phyloP scores from a whole-genome alignment of 2,797 vertebrate species.

The Trachops cirrhosus region DNA sequence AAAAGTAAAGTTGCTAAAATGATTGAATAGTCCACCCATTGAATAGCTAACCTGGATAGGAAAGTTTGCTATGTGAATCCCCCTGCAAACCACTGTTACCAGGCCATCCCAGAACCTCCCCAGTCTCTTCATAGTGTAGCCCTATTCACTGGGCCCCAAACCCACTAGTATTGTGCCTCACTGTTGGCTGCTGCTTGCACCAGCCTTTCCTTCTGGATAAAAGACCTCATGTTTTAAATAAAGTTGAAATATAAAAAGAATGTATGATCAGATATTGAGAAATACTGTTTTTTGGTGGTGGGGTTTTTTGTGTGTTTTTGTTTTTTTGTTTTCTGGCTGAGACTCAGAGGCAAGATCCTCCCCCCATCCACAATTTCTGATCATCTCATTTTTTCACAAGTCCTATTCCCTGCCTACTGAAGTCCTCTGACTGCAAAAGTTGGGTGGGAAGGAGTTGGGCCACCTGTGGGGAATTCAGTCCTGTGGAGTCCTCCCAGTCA shows the following conservation, averaged over 20 bases:
- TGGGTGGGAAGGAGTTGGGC: background rate
- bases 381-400: background rate
- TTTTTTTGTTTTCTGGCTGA: background rate
- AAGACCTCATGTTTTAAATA: slow-evolving; percentile 42
- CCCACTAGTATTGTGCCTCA: background rate
- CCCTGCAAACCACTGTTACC: background rate
- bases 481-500: no score
- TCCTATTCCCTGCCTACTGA: background rate
- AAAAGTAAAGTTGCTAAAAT: background rate
- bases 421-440: background rate
- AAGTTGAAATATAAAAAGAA: slow-evolving; percentile 48
- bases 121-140: background rate
- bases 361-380: background rate
- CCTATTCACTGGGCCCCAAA: background rate
- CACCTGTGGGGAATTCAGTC: no score
- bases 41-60: background rate
- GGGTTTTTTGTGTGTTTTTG: background rate
- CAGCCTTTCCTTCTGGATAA: background rate
- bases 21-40: background rate
- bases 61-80: background rate
- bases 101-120: background rate
- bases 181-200: background rate
- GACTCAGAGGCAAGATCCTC: background rate
- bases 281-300: background rate
- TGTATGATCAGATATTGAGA: background rate